Evolutionary conservation across 2,113 vertebrate genomes (phyloP), one percentile per base, ranked within the genome.

Genomic region (Acrocephalus kingi): DNA sequence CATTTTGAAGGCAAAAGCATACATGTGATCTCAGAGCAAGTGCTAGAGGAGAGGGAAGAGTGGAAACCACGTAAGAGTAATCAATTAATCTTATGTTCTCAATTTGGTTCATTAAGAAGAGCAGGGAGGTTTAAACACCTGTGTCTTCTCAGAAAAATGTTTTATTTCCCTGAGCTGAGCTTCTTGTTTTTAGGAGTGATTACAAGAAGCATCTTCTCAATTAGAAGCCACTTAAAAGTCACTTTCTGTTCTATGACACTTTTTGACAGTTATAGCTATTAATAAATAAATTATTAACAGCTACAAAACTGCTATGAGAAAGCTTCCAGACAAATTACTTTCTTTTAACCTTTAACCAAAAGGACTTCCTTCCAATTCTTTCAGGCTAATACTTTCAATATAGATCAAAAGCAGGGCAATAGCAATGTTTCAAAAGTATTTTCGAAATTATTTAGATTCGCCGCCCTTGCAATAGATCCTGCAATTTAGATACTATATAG

Each of bases 21-120:
- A 84, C 72, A 84, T 27, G 22, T 81, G 87, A 95, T 84, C 74
- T 59, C 75, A 58, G 45, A 84, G n/a, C 62, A 71, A 91, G 61
- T 63, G 77, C 67, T 92, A 15, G 45, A 88, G 74, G 61, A 96
- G 52, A 58, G 63, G 54, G 18, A 74, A 75, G 72, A 90, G 67
- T 52, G 41, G 51, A 88, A 92, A 51, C 64, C 41, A 80, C 0
- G 0, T 27, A 19, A 74, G 27, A 84, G 52, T 11, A 31, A 93
- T 71, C 67, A 67, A 3, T 72, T 68, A 28, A 41, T 56, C 48
- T 73, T 37, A 52, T 2, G 27, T 49, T 74, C 72, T 59, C 68
- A 14, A 25, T 62, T 88, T 66, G 51, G 49, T 43, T 81, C 82
- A 59, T 67, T 59, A 67, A 55, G 74, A 76, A 64, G 21, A 77